Percentiles rank a stretch among this genome's conserved stretches.
Conservation (phyloP, 2,888 invertebrate genomes). For the Nycteola revayana region DNA sequence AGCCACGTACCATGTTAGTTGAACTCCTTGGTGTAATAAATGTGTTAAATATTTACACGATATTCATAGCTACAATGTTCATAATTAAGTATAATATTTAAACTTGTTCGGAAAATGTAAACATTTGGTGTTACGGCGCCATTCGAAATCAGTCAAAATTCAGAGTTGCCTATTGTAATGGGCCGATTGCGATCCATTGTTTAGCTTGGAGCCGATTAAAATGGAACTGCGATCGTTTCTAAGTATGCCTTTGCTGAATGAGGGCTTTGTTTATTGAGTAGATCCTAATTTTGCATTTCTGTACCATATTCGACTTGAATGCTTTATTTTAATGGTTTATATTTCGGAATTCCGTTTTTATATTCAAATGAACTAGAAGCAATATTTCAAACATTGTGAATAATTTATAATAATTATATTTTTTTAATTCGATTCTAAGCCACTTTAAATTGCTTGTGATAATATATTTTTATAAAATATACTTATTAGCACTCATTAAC, state of each 20-base stretch:
- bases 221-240: conserved; percentile 21
- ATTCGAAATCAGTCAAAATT: conserved; percentile 22
- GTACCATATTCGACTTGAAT: too few species aligned
- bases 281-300: conserved; percentile 6
- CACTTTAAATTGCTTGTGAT: too few species aligned
- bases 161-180: conserved; percentile 13
- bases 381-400: too few species aligned
- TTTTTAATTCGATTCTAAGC: too few species aligned
- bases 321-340: too few species aligned
- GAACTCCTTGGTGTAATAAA: conserved; percentile 54
- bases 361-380: too few species aligned
- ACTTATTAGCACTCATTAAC: too few species aligned
- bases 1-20: conserved; percentile 52
- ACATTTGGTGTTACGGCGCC: conserved; percentile 18
- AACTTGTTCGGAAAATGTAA: conserved; percentile 16
- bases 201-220: conserved; percentile 23
- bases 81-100: conserved; percentile 34
- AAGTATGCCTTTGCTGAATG: conserved; percentile 23
- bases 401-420: too few species aligned
- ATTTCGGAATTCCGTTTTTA: too few species aligned
- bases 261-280: conserved; percentile 14
- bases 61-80: conserved; percentile 35
- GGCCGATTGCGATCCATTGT: conserved; percentile 22
- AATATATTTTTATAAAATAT: too few species aligned
- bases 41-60: conserved; percentile 55